Conservation (phyloP, 2,113 vertebrate genomes). For the Junco hyemalis region DNA sequence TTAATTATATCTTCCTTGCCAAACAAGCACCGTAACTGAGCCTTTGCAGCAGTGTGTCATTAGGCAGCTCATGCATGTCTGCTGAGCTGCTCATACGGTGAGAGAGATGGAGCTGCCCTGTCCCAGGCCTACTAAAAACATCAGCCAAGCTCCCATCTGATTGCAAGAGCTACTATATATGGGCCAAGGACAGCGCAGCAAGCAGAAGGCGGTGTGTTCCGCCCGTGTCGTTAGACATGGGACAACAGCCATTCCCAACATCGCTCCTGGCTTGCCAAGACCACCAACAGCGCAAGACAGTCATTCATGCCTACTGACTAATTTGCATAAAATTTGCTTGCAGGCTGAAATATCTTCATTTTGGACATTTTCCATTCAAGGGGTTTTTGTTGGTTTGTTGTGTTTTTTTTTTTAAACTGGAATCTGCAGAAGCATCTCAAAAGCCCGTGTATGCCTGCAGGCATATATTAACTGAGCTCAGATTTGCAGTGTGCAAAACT, state of each 20-base stretch:
- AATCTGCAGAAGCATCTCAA: not conserved
- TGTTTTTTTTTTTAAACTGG: not conserved
- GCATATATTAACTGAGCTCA: not conserved
- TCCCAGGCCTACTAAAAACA: conserved; percentile 15
- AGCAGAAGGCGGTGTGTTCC: not conserved
- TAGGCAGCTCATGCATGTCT: conserved; percentile 25
- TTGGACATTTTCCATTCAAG: not conserved
- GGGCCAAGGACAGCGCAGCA: not conserved
- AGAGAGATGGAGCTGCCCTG: not conserved
- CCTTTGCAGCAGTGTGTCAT: conserved; percentile 49
- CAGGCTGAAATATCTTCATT: not conserved
- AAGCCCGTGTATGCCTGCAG: not conserved
- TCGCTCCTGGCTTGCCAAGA: not conserved
- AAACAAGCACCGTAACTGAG: conserved; percentile 33
- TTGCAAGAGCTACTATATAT: conserved; percentile 9
- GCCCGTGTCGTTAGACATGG: not conserved
- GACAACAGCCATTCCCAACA: not conserved
- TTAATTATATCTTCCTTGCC: conserved; percentile 55
- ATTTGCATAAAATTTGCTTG: not conserved
- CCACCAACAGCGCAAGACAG: not conserved
- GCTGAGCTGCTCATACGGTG: not conserved
- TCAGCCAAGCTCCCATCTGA: conserved; percentile 55
- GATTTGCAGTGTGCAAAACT: not conserved
- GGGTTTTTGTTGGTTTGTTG: not conserved
- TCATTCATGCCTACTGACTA: not conserved